phyloP scores from a whole-genome alignment of 1,140 invertebrate genomes.

The Andricus grossulariae region DNA sequence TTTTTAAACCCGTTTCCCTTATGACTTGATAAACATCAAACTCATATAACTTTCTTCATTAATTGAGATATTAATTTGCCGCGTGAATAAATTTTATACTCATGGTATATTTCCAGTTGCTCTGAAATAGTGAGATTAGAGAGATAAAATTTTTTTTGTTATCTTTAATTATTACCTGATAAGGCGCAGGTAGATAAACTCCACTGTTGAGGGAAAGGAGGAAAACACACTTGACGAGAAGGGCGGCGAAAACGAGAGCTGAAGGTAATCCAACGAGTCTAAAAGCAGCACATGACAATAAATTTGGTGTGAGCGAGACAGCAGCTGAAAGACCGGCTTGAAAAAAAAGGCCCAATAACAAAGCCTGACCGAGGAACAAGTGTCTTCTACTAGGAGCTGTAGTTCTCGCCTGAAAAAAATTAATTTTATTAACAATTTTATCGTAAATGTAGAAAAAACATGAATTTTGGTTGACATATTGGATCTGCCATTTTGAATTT shows the following conservation, averaged over 20 bases:
- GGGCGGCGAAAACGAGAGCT: slow-evolving; percentile 91
- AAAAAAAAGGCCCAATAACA: slow-evolving; percentile 90
- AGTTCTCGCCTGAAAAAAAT: slow-evolving; percentile 79
- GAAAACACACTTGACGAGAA: slow-evolving; percentile 96
- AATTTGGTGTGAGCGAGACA: slow-evolving; percentile 86
- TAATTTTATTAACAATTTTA: background rate
- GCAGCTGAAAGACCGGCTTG: slow-evolving; percentile 88
- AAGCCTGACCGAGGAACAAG: slow-evolving; percentile 92
- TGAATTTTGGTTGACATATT: too few relatives aligned
- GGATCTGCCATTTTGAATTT: too few relatives aligned
- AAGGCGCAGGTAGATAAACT: slow-evolving; percentile 94
- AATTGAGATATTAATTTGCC: too few relatives aligned
- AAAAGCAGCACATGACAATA: slow-evolving; percentile 88
- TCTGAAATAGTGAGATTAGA: background rate
- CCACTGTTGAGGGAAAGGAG: slow-evolving; percentile 93
- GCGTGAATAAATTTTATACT: too few relatives aligned
- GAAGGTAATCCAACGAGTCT: slow-evolving; percentile 91
- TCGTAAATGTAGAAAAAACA: too few relatives aligned
- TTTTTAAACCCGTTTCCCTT: too few relatives aligned
- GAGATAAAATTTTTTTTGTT: background rate
- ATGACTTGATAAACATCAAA: too few relatives aligned
- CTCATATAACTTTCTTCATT: too few relatives aligned
- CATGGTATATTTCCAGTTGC: too few relatives aligned
- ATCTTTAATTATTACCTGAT: slow-evolving; percentile 78
- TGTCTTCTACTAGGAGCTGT: slow-evolving; percentile 90